Evolutionary conservation across 2,888 invertebrate genomes (phyloP), one percentile per base, ranked within the genome.

Genomic region (Kryphioiulus occultus): DNA sequence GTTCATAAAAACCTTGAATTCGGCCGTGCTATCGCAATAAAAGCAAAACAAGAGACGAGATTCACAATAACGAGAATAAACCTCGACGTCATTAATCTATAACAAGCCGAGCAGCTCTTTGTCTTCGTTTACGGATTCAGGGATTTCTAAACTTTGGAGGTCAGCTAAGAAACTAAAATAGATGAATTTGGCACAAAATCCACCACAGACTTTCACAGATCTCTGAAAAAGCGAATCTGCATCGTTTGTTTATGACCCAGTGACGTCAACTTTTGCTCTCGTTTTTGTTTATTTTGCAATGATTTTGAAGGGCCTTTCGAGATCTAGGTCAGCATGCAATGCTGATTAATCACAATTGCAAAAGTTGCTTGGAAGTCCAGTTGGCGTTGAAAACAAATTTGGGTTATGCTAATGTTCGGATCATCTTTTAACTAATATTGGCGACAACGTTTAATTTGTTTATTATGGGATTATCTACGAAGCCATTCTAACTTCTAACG

Each of bases 271-370:
- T 1, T n/a, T 3, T 7, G 53, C 53, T 53, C 53, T 53, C 53
- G 1, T 53, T 53, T 53, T 53, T 53, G 53, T 53, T 53, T 53
- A 53, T 53, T 53, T 53, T 53, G 53, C n/a, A 53, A 53, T 53
- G 53, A 53, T 53, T 53, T 53, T 53, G 53, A 53, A 53, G 53
- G 53, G 53, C 53, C 53, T 53, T 53, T 53, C 53, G 53, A 53
- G 53, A 53, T 53, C 53, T 53, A 53, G 53, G 53, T 53, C 53
- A 53, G 53, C 53, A 2, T 53, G 53, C 19, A n/a, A 53, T n/a
- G 53, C 53, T 53, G 53, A 53, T 53, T 53, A 53, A 53, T 53
- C n/a, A 53, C 19, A 53, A 53, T 53, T 17, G 0, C n/a, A 53
- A 53, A 53, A 15, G n/a, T 53, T 15, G n/a, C 7, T 53, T 4